Percentiles rank a stretch among this genome's conserved stretches.
Conservation (phyloP, 2,797 vertebrate species). For the Poeciliopsis infans region DNA sequence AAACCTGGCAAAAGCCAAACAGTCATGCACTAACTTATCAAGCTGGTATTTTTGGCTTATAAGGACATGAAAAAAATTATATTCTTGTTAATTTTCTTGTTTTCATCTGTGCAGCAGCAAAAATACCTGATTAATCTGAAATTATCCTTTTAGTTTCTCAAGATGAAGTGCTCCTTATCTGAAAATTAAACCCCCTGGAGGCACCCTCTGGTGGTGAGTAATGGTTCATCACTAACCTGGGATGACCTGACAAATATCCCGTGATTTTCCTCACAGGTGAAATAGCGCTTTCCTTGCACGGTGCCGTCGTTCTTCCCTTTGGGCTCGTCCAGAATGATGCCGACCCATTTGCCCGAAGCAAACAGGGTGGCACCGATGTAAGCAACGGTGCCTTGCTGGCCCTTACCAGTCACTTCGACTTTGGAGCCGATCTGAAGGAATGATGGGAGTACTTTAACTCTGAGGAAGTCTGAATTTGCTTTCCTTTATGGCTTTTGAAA, state of each 20-base stretch:
- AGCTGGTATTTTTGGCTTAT: background rate
- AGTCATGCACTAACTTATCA: background rate
- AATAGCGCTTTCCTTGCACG: conserved; percentile 94
- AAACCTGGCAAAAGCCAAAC: background rate
- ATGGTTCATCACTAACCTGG: conserved; percentile 81
- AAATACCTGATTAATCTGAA: background rate
- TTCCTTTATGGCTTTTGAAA: background rate
- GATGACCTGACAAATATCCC: conserved; percentile 97
- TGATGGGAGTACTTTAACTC: no score
- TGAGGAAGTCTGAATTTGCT: background rate
- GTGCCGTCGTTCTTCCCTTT: conserved; percentile 98
- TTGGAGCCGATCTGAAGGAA: conserved; percentile 85
- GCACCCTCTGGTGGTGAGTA: background rate
- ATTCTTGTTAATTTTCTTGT: background rate
- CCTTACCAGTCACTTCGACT: conserved; percentile 97
- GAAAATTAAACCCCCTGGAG: background rate
- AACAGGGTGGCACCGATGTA: conserved; percentile 96
- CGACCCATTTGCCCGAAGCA: conserved; percentile 96
- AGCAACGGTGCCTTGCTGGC: conserved; percentile 92
- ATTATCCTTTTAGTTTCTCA: background rate
- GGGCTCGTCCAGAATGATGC: conserved; percentile 93
- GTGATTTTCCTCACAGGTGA: conserved; percentile 93
- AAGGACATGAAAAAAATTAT: background rate
- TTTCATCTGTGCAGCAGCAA: background rate
- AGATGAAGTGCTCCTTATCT: background rate